Evolutionary conservation across 2,113 vertebrate species (phyloP).

Genomic region (Callithrix jacchus): DNA sequence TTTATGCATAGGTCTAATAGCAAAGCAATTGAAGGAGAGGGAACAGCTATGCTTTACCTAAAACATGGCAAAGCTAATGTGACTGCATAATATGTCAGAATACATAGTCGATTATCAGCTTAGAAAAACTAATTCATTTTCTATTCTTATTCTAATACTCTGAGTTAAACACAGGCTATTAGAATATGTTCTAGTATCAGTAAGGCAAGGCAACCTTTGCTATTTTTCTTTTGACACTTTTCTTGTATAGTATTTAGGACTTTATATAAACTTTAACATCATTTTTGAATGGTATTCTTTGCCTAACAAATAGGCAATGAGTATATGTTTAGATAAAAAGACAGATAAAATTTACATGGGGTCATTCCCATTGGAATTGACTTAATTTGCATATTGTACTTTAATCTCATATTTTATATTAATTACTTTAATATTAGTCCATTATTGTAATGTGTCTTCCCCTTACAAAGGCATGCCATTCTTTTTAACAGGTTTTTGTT

Average conservation of each 20-base stretch:
- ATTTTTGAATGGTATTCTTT: neutral
- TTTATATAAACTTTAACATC: neutral
- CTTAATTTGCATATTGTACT: neutral
- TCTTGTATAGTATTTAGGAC: neutral
- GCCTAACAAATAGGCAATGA: neutral
- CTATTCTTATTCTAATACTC: neutral
- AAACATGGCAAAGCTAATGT: neutral
- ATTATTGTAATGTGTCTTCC: neutral
- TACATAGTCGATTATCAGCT: neutral
- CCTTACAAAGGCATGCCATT: neutral
- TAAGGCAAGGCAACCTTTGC: neutral
- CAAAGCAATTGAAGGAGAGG: neutral
- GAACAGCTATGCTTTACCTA: neutral
- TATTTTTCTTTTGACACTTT: neutral
- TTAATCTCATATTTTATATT: neutral
- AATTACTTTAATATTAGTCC: neutral
- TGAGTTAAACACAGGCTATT: neutral
- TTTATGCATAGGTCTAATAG: neutral
- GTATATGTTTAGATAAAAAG: neutral
- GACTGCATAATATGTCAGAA: neutral
- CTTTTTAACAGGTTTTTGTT: neutral
- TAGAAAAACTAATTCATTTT: neutral
- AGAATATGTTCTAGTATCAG: neutral
- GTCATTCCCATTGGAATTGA: neutral
- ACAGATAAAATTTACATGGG: neutral